Conservation (phyloP, 2,797 vertebrate genomes). For the Molossus alvarezi region DNA sequence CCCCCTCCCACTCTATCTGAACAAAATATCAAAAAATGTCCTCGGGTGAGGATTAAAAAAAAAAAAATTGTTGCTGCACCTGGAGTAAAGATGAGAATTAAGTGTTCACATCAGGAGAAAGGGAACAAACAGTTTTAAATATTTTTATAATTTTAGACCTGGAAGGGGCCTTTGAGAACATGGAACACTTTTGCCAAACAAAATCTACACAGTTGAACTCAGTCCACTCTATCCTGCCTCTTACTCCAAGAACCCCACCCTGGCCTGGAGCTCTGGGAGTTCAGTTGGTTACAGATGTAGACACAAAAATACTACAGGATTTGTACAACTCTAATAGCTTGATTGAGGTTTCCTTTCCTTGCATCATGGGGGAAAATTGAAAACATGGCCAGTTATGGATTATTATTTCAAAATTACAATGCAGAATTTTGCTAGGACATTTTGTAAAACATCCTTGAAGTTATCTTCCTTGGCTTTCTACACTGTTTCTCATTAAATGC, state of each 20-base stretch:
- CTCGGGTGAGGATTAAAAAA: too few species aligned
- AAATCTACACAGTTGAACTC: not conserved
- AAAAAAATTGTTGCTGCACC: not conserved
- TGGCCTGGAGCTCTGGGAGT: not conserved
- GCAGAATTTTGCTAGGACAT: not conserved
- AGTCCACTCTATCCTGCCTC: not conserved
- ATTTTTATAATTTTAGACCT: not conserved
- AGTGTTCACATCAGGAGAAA: not conserved
- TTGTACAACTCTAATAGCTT: not conserved
- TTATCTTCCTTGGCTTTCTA: not conserved
- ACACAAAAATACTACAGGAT: not conserved
- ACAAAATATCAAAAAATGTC: too few species aligned
- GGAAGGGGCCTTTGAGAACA: not conserved
- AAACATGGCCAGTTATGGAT: not conserved
- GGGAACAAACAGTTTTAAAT: not conserved
- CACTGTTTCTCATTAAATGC: not conserved
- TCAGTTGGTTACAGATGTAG: not conserved
- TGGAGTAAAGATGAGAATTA: not conserved
- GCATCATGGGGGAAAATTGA: not conserved
- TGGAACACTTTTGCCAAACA: not conserved
- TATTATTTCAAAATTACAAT: not conserved
- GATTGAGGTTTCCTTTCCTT: not conserved
- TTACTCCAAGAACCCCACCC: not conserved
- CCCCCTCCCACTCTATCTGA: too few species aligned
- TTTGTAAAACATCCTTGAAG: constrained; percentile 13